Conservation (phyloP, 2,797 vertebrate species). For the Liasis olivaceus region DNA sequence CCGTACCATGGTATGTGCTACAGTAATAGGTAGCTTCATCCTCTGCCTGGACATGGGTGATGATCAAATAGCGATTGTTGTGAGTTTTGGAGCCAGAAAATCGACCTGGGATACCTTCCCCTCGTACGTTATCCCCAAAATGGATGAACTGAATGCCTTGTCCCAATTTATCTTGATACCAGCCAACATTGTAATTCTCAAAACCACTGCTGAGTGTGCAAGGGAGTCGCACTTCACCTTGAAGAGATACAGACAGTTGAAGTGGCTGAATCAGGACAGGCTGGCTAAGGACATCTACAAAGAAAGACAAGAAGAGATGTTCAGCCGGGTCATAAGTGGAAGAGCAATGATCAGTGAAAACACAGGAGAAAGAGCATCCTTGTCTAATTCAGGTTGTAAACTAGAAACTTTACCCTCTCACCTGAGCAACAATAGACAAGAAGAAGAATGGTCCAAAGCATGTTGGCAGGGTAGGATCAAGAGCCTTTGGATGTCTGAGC, state of each 20-base stretch:
- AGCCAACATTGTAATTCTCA: neutral
- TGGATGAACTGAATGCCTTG: neutral
- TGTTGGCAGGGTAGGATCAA: neutral
- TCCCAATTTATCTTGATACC: constrained; percentile 1
- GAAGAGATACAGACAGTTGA: neutral
- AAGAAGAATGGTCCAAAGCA: neutral
- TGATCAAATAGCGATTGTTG: neutral
- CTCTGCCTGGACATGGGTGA: neutral
- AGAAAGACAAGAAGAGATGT: neutral
- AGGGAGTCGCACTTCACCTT: neutral
- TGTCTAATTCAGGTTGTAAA: neutral
- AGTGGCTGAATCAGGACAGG: neutral
- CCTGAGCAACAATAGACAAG: neutral
- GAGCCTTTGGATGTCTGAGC: neutral
- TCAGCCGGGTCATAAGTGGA: neutral
- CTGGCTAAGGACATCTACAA: neutral
- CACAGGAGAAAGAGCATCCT: neutral
- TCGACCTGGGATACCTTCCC: neutral
- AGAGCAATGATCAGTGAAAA: rapidly evolving
- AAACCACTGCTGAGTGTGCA: neutral
- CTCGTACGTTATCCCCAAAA: neutral
- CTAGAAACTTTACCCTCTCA: neutral
- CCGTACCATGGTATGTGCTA: neutral
- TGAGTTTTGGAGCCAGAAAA: constrained; percentile 12
- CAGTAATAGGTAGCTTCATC: constrained; percentile 14